Conservation (phyloP, 2,888 invertebrate species). For the Brachypalpus laphriformis region DNA sequence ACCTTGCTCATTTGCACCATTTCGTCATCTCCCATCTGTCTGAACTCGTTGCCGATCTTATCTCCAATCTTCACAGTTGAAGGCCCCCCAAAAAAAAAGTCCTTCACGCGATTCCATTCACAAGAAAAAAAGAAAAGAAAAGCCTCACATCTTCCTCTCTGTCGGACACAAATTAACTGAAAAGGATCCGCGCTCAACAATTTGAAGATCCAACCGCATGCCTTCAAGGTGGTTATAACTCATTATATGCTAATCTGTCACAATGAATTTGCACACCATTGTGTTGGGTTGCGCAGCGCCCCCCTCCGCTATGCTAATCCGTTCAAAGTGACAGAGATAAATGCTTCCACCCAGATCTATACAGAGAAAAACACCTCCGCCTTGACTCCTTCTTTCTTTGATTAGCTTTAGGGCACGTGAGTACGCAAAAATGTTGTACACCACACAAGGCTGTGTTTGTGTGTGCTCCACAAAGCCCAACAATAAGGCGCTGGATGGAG, state of each 20-base stretch:
- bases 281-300: conserved; percentile 23
- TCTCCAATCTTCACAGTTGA: background rate
- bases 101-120: background rate
- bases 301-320: conserved; percentile 49
- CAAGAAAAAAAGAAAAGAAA: too few species aligned
- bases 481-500: conserved; percentile 9
- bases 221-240: conserved; percentile 73
- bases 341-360: conserved; percentile 61
- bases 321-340: conserved; percentile 72
- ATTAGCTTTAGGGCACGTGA: conserved; percentile 59
- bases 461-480: conserved; percentile 32
- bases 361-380: conserved; percentile 54
- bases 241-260: conserved; percentile 73
- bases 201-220: conserved; percentile 43
- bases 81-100: background rate
- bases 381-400: conserved; percentile 16
- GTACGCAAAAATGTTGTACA: conserved; percentile 36
- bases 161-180: conserved; percentile 9
- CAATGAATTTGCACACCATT: conserved; percentile 69
- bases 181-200: conserved; percentile 37
- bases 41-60: background rate
- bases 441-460: background rate
- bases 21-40: background rate
- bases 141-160: background rate
- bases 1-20: too few species aligned